Evolutionary conservation across 1,140 invertebrate genomes (phyloP), one percentile per base, ranked within the genome.

Genomic region (Battus philenor): DNA sequence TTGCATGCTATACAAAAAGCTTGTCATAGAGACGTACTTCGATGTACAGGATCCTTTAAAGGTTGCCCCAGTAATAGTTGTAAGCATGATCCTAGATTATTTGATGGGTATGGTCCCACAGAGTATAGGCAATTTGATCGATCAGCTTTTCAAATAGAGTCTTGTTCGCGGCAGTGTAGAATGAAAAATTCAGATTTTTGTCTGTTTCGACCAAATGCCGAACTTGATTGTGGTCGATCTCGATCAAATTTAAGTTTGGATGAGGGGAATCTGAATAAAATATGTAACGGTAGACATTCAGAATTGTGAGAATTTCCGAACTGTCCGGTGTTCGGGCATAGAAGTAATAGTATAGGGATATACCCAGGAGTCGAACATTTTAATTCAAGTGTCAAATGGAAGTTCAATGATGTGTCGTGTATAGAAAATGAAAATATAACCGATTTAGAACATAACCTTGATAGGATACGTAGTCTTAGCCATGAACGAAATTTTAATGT

Each of bases 1-100:
- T 76, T 92, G 7, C 91, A 91, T 63, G 89, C 89, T 15, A 86
- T 91, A 44, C 90, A 91, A 53, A 89, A 89, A 62, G 77, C 84
- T 13, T 87, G 87, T 46, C 84, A 86, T 22, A 65, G 81, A 57
- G 84, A 86, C 50, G 71, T 62, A 5, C 58, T 79, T 4, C 59
- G 75, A 32, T 86, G 78, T 44, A 69, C 76, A 15, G 84, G 84
- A 24, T 86, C 86, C 4, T 83, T 87, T 39, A 87, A 87, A 62
- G 81, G 82, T 4, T 86, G 74, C 26, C 63, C 65, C 7, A 71
- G 47, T 43, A 60, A 48, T 38, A 52, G 51, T 13, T 86, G 79
- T 48, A 83, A 86, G 48, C 70, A 81, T 53, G 70, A 69, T 33
- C 59, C 72, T n/a, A 81, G 81, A 72, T 83, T 71, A 49, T 86